A percentile compares a stretch with the other conserved stretches of the same genome.
These are phyloP conservation scores for Struthio camelus DNA, from an alignment of 2,113 vertebrate species.

Conservation along the genomic window DNA sequence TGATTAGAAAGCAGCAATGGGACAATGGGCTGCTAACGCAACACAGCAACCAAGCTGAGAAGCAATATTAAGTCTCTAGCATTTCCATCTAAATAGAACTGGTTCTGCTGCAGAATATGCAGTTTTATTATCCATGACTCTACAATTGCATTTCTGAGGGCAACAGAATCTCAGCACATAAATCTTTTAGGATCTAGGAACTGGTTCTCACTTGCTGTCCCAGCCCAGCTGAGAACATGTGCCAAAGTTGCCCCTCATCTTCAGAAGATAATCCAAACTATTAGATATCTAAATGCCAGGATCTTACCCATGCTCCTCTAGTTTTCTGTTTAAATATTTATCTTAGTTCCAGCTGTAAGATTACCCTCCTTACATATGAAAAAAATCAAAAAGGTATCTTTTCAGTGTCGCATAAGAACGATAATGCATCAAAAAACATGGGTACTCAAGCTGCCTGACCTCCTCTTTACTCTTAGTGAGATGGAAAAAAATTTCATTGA, in stretches of 20 bases:
- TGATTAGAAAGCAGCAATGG: constrained; percentile 37
- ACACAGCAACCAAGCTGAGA: constrained; percentile 4
- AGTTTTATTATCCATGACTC: constrained; percentile 6
- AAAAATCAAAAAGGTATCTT: background rate
- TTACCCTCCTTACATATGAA: background rate
- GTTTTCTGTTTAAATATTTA: constrained; percentile 28
- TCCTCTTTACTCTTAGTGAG: background rate
- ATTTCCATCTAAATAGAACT: background rate
- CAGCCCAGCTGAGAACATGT: background rate
- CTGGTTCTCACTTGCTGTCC: background rate
- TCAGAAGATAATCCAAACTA: background rate
- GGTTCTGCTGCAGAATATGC: background rate
- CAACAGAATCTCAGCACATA: background rate
- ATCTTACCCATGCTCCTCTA: background rate
- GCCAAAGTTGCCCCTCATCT: background rate
- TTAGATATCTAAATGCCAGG: background rate
- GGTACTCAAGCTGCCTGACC: background rate
- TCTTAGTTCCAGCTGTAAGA: background rate
- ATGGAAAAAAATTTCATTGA: background rate
- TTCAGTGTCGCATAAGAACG: background rate
- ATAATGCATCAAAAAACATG: background rate
- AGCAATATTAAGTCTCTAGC: background rate
- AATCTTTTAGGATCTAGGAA: background rate
- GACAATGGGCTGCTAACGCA: constrained; percentile 23
- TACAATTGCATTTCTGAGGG: background rate